These are phyloP conservation scores for Piscicola geometra DNA, from an alignment of 2,888 invertebrate genomes.

Conservation along the genomic window DNA sequence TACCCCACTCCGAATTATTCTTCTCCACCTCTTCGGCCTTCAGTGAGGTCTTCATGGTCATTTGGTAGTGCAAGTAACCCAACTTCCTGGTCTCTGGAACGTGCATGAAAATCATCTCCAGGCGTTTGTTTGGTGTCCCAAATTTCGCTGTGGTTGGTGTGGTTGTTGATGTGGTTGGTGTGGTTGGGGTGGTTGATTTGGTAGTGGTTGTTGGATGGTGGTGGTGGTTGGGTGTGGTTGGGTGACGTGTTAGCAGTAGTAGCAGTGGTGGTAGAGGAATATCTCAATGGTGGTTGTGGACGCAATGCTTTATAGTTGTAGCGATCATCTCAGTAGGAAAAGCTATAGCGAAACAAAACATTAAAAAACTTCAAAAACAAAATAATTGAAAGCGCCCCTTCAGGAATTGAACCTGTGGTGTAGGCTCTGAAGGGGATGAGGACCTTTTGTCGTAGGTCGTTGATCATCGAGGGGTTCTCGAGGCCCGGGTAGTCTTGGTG, in stretches of 20 bases:
- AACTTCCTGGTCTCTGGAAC: conserved; percentile 40
- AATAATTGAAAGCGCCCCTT: too few species aligned
- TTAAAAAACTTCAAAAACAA: too few species aligned
- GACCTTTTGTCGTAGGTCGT: conserved; percentile 36
- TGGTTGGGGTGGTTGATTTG: too few species aligned
- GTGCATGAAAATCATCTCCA: conserved; percentile 39
- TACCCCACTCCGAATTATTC: not conserved
- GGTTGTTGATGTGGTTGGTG: too few species aligned
- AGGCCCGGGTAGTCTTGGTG: conserved; percentile 42
- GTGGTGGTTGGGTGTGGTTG: too few species aligned
- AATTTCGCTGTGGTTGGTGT: conserved; percentile 43
- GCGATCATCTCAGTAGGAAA: too few species aligned
- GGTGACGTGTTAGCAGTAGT: too few species aligned
- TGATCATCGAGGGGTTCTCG: conserved; percentile 37
- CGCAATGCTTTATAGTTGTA: too few species aligned
- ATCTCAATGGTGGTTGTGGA: too few species aligned
- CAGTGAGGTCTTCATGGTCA: conserved; percentile 41
- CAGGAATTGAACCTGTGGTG: conserved; percentile 43
- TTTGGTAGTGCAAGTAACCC: conserved; percentile 42
- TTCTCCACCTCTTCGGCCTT: conserved; percentile 38
- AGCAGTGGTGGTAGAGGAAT: too few species aligned
- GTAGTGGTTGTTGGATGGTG: too few species aligned
- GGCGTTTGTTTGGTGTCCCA: conserved; percentile 41
- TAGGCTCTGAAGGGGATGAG: conserved; percentile 41
- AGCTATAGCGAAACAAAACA: too few species aligned